Percentiles rank a stretch among this genome's conserved stretches.
Conservation (phyloP, 2,888 invertebrate genomes). For the Acleris emargana region DNA sequence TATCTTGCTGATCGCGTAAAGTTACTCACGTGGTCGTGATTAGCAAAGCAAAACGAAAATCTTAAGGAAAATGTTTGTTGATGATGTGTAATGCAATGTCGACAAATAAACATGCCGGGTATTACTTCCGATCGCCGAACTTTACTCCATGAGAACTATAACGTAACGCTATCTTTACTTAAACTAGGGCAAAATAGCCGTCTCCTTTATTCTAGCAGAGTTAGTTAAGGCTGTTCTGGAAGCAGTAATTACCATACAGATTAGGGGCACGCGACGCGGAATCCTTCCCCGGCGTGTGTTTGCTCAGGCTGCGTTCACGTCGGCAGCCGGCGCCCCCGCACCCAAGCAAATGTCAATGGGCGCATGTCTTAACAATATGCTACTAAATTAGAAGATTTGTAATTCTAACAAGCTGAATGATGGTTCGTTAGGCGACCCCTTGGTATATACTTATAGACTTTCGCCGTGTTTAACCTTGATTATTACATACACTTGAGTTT, state of each 20-base stretch:
- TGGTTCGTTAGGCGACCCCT: constrained; percentile 24
- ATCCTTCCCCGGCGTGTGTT: constrained; percentile 20
- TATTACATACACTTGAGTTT: background rate
- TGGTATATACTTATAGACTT: constrained; percentile 3
- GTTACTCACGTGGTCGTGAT: too few relatives aligned
- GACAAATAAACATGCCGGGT: too few relatives aligned
- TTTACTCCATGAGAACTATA: too few relatives aligned
- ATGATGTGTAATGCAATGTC: too few relatives aligned
- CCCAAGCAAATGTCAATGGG: constrained; percentile 9
- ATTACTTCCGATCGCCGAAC: too few relatives aligned
- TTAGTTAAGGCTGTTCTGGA: constrained; percentile 8
- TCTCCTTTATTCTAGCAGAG: constrained; percentile 5
- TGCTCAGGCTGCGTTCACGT: constrained; percentile 11
- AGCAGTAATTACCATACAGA: constrained; percentile 25
- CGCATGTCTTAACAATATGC: constrained; percentile 44
- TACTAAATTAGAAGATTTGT: constrained; percentile 58
- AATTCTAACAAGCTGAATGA: constrained; percentile 49
- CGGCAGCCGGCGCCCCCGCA: constrained; percentile 2
- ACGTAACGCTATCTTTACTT: too few relatives aligned
- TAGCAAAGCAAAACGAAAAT: too few relatives aligned
- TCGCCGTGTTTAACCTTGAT: background rate
- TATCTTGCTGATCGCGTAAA: too few relatives aligned
- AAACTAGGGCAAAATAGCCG: background rate
- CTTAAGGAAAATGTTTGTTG: too few relatives aligned
- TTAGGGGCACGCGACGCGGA: constrained; percentile 11